Conservation (phyloP, 2,797 vertebrate genomes). For the Menidia menidia region DNA sequence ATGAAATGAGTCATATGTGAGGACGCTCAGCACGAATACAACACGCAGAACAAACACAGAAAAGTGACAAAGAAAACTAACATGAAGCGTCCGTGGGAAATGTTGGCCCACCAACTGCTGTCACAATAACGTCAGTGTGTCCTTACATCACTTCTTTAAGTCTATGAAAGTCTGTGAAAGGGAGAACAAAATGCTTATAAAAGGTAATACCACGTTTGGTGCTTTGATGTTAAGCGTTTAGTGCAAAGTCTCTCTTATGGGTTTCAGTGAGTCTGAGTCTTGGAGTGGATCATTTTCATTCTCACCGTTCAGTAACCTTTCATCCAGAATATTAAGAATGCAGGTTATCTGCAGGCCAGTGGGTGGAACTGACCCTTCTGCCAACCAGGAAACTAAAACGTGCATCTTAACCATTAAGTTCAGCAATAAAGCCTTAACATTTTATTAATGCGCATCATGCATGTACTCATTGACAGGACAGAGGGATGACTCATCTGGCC, state of each 20-base stretch:
- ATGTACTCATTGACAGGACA: not conserved
- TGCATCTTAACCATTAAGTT: not conserved
- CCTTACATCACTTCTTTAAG: not conserved
- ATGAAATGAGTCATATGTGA: conserved; percentile 66
- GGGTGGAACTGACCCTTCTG: not conserved
- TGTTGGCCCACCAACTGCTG: not conserved
- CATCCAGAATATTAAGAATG: not conserved
- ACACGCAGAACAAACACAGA: conserved; percentile 33
- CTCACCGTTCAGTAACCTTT: not conserved
- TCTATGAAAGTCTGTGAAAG: not conserved
- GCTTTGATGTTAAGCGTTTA: not conserved
- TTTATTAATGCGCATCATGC: not conserved
- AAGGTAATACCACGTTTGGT: not conserved
- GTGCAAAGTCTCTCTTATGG: not conserved
- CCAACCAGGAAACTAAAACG: not conserved
- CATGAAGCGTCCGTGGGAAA: not conserved
- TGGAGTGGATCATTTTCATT: not conserved
- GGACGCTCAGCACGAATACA: conserved; percentile 36
- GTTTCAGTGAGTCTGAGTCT: not conserved
- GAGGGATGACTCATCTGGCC: conserved; percentile 1
- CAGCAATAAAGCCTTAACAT: not conserved
- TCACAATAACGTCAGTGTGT: not conserved
- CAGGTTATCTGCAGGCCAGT: not conserved
- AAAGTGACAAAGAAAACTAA: not conserved
- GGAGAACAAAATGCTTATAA: not conserved